Evolutionary conservation across 2,888 invertebrate genomes (phyloP), one percentile per base, ranked within the genome.

Genomic region (Tineola bisselliella): DNA sequence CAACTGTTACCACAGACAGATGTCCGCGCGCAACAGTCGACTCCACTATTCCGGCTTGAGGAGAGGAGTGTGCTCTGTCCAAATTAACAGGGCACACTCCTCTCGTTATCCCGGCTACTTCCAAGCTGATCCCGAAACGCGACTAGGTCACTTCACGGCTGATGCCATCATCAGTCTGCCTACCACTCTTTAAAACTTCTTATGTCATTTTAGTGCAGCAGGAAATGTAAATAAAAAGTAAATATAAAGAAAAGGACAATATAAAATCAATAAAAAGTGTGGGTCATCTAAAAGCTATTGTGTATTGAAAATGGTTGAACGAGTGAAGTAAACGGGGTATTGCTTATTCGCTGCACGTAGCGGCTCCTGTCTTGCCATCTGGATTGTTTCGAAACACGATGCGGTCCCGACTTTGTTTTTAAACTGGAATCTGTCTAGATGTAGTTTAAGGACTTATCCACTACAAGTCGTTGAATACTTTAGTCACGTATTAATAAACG

Each of bases 321-420:
- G 48, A 17, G 48, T 48, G n/a, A 48, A 56, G 17, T 19, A 18
- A 11, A 56, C 2, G 59, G 57, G 63, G 60, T 25, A 60, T 64
- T 65, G 66, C 63, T 60, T 64, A 81, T 79, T 77, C 81, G 15
- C 67, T 66, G 73, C 84, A 84, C 84, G 84, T 82, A 66, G 68
- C 44, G 62, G 13, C 62, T 67, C 69, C 73, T 74, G 77, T 81
- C 82, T 81, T 81, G 79, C 70, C 81, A 81, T 82, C 81, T 81
- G 83, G 81, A 77, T 80, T 81, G 82, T 81, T 82, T 78, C 73
- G 79, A 70, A 79, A 77, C 81, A 77, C 73, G 73, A 71, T 76
- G 76, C 75, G 52, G 48, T 62, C 62, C 18, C 38, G 70, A 76
- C 75, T 80, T 80, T 77, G 78, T 81, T 81, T 79, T 77, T 71